Evolutionary conservation across 2,113 vertebrate genomes (phyloP), one percentile per base, ranked within the genome.

Genomic region (Pelecanus crispus): DNA sequence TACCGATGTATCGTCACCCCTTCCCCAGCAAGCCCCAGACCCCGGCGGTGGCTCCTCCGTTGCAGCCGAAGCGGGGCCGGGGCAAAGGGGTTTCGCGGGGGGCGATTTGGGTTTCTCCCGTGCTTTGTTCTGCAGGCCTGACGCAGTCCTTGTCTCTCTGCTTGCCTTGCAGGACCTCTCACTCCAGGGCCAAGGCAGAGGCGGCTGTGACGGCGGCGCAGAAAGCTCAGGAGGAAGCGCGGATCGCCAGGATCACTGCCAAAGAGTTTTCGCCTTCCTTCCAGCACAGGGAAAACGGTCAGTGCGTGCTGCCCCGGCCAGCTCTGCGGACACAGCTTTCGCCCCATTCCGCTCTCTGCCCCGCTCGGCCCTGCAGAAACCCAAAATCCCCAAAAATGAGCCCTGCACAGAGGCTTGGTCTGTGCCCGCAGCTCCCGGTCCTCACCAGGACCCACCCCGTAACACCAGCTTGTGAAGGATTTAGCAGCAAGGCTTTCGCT

Each of bases 241-340:
- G 98, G 86, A 98, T 99, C 49, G 99, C 99, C 98, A 98, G 99
- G 98, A 98, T 99, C 96, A 98, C 99, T 98, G 99, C 99, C 98
- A 99, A 99, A 98, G 99, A 99, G 98, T 99, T 99, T 97, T 99
- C 99, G 2, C 99, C 99, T 73, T 99, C 99, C 97, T 99, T 99
- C 95, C 99, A 99, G 98, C 99, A 99, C 98, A 98, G 99, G 90
- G 99, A 99, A 81, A 99, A 99, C 3, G 99, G 99, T 99, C 97
- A 99, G 99, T 98, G 22, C 5, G 0, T 28, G 58, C 3, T 3
- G 14, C 77, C 6, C 45, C 24, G 5, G n/a, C 42, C 20, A 0
- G 63, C 78, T 28, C 71, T 25, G 0, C 1, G 5, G n/a, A 34
- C 4, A 3, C 2, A 3, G 26, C 16, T 49, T 44, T 38, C 7